Evolutionary conservation across 1,140 invertebrate species (phyloP), one percentile per base, ranked within the genome.

Genomic region (Drosophila ficusphila): DNA sequence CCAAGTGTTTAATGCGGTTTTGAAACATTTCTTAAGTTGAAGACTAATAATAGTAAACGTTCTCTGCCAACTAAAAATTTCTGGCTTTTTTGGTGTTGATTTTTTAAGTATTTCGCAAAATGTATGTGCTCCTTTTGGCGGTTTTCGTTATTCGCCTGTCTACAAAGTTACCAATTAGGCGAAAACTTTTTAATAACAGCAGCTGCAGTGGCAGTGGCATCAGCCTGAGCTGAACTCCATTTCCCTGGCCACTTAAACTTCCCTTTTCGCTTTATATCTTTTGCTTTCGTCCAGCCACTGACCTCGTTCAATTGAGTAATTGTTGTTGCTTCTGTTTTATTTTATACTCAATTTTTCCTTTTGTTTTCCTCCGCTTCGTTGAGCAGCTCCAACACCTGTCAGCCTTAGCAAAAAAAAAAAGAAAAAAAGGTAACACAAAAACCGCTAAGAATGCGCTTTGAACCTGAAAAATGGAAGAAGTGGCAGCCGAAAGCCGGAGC

Each of bases 161-260:
- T 88, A 65, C 77, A 82, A 88, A 88, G 82, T 88, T 88, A 56
- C 54, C 81, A 85, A 85, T 85, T 86, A 86, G 53, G 72, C 61
- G 60, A 79, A 60, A 76, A 73, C 44, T 75, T 75, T 76, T 76
- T 76, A 75, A 76, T 76, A 76, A 75, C 71, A 56, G 71, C 72
- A 76, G 61, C 72, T 69, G 60, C 58, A 47, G 46, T 44, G 21
- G 56, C 42, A 49, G 39, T 44, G 21, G 56, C 42, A 49, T 34
- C 33, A 46, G 60, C 65, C 33, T 25, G 21, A 46, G 21, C 21
- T 49, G 21, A 72, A 33, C 41, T 74, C 27, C 51, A 51, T 39
- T 65, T 65, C 57, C 38, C 36, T 29, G 14, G 31, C 14, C 53
- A 47, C 31, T 31, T 33, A n/a, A 18, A 14, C 31, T 67, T 53